These are phyloP conservation scores for Eupelmus urozonus DNA, from an alignment of 2,888 invertebrate genomes.

Conservation along the genomic window DNA sequence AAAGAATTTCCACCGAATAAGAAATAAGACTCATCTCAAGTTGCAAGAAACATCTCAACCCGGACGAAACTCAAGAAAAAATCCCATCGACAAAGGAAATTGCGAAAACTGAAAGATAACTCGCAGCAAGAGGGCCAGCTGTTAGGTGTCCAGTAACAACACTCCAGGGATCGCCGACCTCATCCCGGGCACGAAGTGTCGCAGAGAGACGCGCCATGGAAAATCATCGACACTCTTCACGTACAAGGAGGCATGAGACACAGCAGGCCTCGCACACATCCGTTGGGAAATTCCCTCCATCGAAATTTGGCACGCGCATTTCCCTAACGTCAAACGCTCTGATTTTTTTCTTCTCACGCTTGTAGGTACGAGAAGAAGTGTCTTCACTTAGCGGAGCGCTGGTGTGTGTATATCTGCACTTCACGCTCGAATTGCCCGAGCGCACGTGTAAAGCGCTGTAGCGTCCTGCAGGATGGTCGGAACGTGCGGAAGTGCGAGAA, in stretches of 20 bases:
- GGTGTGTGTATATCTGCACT: slow-evolving; percentile 4
- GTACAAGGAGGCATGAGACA: not conserved
- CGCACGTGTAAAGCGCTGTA: not conserved
- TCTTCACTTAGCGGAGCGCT: too few species aligned
- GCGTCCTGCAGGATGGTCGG: not conserved
- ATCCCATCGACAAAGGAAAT: not conserved
- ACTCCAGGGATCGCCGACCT: not conserved
- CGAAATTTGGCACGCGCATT: slow-evolving; percentile 31
- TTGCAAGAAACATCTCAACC: too few species aligned
- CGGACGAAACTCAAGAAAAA: too few species aligned
- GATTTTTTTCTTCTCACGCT: too few species aligned
- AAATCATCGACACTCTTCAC: slow-evolving; percentile 15
- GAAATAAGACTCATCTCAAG: too few species aligned
- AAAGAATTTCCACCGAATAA: too few species aligned
- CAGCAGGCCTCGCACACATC: not conserved
- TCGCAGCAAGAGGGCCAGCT: not conserved
- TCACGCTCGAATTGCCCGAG: not conserved
- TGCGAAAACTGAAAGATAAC: not conserved
- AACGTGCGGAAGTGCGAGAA: slow-evolving; percentile 7
- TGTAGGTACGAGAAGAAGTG: not conserved
- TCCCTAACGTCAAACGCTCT: too few species aligned
- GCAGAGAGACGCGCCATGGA: slow-evolving; percentile 11
- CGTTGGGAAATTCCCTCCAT: slow-evolving; percentile 25
- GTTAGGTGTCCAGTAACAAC: slow-evolving; percentile 4
- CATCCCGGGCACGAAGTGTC: slow-evolving; percentile 14